Percentiles rank a stretch among this genome's conserved stretches.
Evolutionary conservation across 2,888 invertebrate genomes (phyloP).

Genomic region (Amphipoea lucens): DNA sequence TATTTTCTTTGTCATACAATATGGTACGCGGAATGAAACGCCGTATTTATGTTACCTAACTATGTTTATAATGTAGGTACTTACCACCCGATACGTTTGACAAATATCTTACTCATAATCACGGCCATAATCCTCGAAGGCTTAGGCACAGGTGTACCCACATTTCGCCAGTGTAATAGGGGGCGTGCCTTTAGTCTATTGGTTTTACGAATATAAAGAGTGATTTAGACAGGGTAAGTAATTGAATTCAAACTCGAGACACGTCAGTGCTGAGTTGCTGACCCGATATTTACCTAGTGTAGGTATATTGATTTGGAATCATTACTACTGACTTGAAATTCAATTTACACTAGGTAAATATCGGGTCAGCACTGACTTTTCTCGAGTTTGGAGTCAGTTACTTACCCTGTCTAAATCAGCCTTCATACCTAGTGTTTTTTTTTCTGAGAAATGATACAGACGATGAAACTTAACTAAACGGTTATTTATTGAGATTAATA

Average conservation of each 20-base stretch:
- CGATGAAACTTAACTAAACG: neutral
- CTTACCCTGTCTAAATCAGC: too few relatives aligned
- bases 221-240: too few relatives aligned
- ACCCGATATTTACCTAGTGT: too few relatives aligned
- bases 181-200: neutral
- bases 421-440: neutral
- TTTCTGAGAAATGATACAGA: conserved; percentile 21
- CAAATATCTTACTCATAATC: conserved; percentile 1
- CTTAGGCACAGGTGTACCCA: neutral
- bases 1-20: conserved; percentile 49
- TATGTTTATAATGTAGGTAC: conserved; percentile 26
- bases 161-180: neutral
- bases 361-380: too few relatives aligned
- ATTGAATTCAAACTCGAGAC: too few relatives aligned
- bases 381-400: too few relatives aligned
- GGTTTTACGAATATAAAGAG: conserved; percentile 12
- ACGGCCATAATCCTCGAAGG: neutral
- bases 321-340: too few relatives aligned
- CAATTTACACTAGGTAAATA: too few relatives aligned
- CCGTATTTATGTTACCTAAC: conserved; percentile 12
- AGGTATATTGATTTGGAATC: too few relatives aligned
- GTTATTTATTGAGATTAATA: conserved; percentile 1
- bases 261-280: too few relatives aligned
- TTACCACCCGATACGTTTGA: conserved; percentile 35
- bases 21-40: conserved; percentile 24